A percentile compares a stretch with the other conserved stretches of the same genome.
Evolutionary conservation across 1,140 invertebrate genomes (phyloP).

Genomic region (Adoxophyes honmai): DNA sequence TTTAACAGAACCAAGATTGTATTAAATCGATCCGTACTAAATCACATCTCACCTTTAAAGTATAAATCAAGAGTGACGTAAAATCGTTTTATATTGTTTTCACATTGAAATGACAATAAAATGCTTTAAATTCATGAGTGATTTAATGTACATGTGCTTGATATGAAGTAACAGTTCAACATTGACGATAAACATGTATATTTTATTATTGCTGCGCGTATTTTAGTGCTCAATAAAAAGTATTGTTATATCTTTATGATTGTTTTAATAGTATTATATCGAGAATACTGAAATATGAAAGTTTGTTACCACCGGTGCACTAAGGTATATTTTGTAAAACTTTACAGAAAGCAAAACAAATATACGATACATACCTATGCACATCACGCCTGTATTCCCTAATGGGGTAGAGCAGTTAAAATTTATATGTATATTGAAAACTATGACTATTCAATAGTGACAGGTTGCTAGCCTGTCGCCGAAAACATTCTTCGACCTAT

Average conservation of each 20-base stretch:
- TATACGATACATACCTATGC: no score
- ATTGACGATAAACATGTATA: slow-evolving; percentile 4
- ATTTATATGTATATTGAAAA: no score
- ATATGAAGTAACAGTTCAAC: slow-evolving; percentile 33
- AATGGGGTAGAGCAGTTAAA: no score
- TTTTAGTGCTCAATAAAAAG: slow-evolving; percentile 14
- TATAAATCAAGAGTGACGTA: slow-evolving; percentile 70
- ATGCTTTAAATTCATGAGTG: slow-evolving; percentile 70
- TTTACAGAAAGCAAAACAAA: no score
- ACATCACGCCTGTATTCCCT: no score
- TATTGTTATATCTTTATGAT: slow-evolving; percentile 2
- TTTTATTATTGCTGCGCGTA: slow-evolving; percentile 6
- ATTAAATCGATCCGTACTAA: slow-evolving; percentile 60
- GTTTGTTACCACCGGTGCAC: no score
- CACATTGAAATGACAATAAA: slow-evolving; percentile 72
- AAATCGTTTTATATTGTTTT: slow-evolving; percentile 76
- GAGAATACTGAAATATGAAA: no score
- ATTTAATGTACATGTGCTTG: slow-evolving; percentile 54
- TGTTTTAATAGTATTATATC: not conserved
- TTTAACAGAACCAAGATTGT: slow-evolving; percentile 23
- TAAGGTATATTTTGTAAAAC: no score
- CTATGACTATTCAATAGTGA: no score
- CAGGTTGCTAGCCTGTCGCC: no score
- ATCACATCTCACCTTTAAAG: slow-evolving; percentile 71
- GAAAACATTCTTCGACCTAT: no score